A percentile compares a stretch with the other conserved stretches of the same genome.
phyloP scores from a whole-genome alignment of 2,113 vertebrate genomes.

The Gallinago undulata region DNA sequence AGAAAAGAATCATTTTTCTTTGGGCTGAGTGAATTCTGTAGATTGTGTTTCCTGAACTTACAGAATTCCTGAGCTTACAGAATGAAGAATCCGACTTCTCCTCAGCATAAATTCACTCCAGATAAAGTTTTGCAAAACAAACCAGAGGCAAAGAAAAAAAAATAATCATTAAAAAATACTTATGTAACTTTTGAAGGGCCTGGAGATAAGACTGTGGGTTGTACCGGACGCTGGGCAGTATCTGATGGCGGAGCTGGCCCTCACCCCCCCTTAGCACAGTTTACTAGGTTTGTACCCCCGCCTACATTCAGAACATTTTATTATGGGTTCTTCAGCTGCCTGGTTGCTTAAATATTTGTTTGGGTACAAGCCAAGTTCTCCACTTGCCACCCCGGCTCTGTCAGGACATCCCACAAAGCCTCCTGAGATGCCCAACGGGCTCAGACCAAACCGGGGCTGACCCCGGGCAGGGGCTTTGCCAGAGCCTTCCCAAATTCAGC shows the following conservation, averaged over 20 bases:
- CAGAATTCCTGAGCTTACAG: not conserved
- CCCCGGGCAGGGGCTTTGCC: not conserved
- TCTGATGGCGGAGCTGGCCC: not conserved
- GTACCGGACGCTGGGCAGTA: not conserved
- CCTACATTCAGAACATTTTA: conserved; percentile 57
- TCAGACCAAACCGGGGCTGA: not conserved
- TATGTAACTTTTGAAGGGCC: not conserved
- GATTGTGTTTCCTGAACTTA: not conserved
- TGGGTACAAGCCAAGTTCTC: conserved; percentile 22
- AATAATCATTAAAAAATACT: not conserved
- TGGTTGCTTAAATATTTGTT: conserved; percentile 40
- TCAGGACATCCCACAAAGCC: not conserved
- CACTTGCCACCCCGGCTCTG: not conserved
- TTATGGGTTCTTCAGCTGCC: conserved; percentile 54
- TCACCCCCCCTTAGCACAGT: not conserved
- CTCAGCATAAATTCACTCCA: not conserved
- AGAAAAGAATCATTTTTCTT: not conserved
- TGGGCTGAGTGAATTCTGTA: not conserved
- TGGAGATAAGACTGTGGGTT: not conserved
- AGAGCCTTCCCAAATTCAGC: not conserved
- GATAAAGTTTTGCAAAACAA: not conserved
- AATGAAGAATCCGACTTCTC: not conserved
- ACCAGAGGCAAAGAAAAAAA: not conserved
- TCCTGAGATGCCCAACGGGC: not conserved
- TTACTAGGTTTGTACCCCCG: not conserved